These are phyloP conservation scores for Papilio gigon DNA, from an alignment of 2,888 invertebrate genomes.

Conservation along the genomic window DNA sequence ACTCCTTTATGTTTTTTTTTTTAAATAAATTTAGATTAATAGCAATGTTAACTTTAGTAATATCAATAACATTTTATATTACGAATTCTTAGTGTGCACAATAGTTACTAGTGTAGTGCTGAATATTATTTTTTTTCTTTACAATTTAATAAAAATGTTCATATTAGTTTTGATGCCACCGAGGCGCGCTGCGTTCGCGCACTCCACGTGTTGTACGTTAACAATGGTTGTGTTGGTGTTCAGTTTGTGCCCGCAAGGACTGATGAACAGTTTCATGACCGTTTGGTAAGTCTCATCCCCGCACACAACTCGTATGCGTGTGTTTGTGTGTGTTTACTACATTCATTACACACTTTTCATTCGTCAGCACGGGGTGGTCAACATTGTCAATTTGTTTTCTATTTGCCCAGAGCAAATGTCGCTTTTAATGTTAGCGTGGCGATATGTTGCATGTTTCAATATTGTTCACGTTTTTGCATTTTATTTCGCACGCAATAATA, in stretches of 20 bases:
- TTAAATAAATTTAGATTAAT: neutral
- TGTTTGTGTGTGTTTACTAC: slow-evolving; percentile 46
- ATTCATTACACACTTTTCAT: slow-evolving; percentile 44
- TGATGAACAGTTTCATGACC: slow-evolving; percentile 94
- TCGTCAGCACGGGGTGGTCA: slow-evolving; percentile 45
- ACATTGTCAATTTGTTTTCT: slow-evolving; percentile 14
- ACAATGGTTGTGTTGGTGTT: slow-evolving; percentile 84
- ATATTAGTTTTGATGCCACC: slow-evolving; percentile 38
- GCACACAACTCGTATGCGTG: slow-evolving; percentile 53
- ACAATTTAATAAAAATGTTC: neutral
- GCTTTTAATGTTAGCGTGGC: slow-evolving; percentile 4
- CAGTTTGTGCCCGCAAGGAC: slow-evolving; percentile 93
- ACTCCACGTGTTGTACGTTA: slow-evolving; percentile 67
- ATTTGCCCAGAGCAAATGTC: neutral
- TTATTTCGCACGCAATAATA: slow-evolving; percentile 14
- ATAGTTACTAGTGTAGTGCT: neutral
- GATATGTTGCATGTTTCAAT: slow-evolving; percentile 22
- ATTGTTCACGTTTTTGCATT: neutral
- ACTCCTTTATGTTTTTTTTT: no score
- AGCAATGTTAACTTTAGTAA: neutral
- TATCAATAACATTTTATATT: neutral
- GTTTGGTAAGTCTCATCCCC: slow-evolving; percentile 88
- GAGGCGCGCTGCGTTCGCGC: slow-evolving; percentile 51
- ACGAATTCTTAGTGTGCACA: neutral
- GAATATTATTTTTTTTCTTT: no score